Evolutionary conservation across 1,140 invertebrate genomes (phyloP).

Genomic region (Olivierus martensii): DNA sequence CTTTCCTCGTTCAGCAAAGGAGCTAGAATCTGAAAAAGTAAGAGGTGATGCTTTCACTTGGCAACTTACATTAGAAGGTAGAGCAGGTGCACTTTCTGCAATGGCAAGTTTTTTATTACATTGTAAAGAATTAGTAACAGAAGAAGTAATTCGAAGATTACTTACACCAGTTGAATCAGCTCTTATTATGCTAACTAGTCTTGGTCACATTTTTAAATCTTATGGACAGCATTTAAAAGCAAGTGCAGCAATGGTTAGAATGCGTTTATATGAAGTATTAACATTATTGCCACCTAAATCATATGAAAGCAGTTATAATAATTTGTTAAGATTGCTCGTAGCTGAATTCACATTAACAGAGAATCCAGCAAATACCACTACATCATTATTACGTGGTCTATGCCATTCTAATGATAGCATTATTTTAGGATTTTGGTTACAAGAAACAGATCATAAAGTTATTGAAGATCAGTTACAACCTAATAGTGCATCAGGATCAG

Average conservation of each 20-base stretch:
- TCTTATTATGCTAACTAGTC: slow-evolving; percentile 75
- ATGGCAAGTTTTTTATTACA: slow-evolving; percentile 86
- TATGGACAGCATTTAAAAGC: slow-evolving; percentile 90
- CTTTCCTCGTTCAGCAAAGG: slow-evolving; percentile 88
- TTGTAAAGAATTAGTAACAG: slow-evolving; percentile 77
- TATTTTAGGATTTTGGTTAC: slow-evolving; percentile 70
- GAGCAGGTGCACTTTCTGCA: slow-evolving; percentile 77
- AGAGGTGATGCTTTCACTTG: slow-evolving; percentile 97
- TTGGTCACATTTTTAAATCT: slow-evolving; percentile 71
- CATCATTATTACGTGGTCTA: slow-evolving; percentile 65
- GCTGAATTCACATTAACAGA: slow-evolving; percentile 93
- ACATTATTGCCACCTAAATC: slow-evolving; percentile 64
- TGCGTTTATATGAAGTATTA: slow-evolving; percentile 81
- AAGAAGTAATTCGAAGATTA: slow-evolving; percentile 75
- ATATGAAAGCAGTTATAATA: slow-evolving; percentile 69
- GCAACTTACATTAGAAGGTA: slow-evolving; percentile 89
- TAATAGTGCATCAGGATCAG: slow-evolving; percentile 84
- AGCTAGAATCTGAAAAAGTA: slow-evolving; percentile 92
- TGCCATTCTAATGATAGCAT: slow-evolving; percentile 81
- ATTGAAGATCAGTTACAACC: slow-evolving; percentile 94
- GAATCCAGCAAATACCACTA: slow-evolving; percentile 87
- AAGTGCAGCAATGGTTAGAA: slow-evolving; percentile 76
- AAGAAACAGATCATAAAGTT: slow-evolving; percentile 89
- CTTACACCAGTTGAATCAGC: slow-evolving; percentile 86
- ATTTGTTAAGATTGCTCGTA: slow-evolving; percentile 80